Evolutionary conservation across 2,888 invertebrate species (phyloP).

Genomic region (Tachystola acroxantha): DNA sequence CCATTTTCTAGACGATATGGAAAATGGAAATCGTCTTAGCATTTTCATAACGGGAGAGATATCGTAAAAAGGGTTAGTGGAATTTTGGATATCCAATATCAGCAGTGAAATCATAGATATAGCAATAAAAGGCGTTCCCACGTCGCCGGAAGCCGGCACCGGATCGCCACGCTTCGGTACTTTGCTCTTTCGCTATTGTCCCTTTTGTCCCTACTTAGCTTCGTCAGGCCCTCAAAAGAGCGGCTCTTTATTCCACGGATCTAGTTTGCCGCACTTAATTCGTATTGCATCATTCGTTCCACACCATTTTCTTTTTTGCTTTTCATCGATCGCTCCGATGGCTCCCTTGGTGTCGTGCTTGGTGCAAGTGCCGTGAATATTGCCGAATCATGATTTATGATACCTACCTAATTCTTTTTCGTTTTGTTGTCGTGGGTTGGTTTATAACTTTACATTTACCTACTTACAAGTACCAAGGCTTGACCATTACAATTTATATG

Average conservation of each 20-base stretch:
- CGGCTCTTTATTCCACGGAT: constrained; percentile 53
- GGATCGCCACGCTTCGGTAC: constrained; percentile 70
- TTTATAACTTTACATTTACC: neutral
- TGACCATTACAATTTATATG: neutral
- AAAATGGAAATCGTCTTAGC: too few relatives aligned
- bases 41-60: neutral
- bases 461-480: neutral
- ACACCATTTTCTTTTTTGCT: constrained; percentile 45
- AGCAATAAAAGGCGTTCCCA: constrained; percentile 62
- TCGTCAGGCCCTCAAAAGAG: constrained; percentile 58
- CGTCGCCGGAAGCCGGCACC: constrained; percentile 61
- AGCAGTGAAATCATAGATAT: constrained; percentile 32
- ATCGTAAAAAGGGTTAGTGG: constrained; percentile 9
- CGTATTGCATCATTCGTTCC: constrained; percentile 63
- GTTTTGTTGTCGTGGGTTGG: neutral
- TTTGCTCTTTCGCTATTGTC: constrained; percentile 65
- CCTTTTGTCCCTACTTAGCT: constrained; percentile 60
- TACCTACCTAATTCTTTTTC: neutral
- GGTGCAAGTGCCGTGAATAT: constrained; percentile 22
- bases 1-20: too few relatives aligned
- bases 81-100: constrained; percentile 25
- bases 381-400: constrained; percentile 25
- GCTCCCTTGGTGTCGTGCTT: constrained; percentile 28
- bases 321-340: constrained; percentile 41
- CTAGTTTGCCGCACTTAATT: constrained; percentile 66